Conservation (phyloP, 35 echinoderm and acorn worm genomes). For the Heliocidaris tuberculata region DNA sequence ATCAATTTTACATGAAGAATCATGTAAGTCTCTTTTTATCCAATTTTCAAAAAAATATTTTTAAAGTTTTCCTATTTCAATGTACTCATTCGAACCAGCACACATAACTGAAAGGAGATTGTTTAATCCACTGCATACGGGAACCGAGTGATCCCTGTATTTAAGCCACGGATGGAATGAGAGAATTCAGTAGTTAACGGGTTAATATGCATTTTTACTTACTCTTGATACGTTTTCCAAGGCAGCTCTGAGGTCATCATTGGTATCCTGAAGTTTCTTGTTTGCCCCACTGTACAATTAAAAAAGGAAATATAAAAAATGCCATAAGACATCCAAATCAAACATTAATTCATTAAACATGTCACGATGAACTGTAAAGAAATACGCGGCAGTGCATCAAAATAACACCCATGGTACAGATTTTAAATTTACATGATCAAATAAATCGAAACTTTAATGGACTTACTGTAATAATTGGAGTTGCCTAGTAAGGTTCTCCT, state of each 20-base stretch:
- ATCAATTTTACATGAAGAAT: too few relatives aligned
- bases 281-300: constrained; percentile 81
- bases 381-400: background rate
- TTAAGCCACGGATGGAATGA: too few relatives aligned
- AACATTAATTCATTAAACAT: background rate
- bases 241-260: constrained; percentile 84
- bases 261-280: constrained; percentile 96
- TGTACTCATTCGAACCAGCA: too few relatives aligned
- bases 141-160: too few relatives aligned
- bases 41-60: too few relatives aligned
- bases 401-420: background rate
- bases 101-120: too few relatives aligned
- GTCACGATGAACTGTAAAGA: too few relatives aligned
- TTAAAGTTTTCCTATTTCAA: too few relatives aligned
- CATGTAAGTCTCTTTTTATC: too few relatives aligned
- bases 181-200: too few relatives aligned
- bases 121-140: too few relatives aligned
- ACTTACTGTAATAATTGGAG: constrained; percentile 92
- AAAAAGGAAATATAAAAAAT: background rate
- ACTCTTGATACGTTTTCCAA: constrained; percentile 71
- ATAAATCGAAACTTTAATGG: background rate
- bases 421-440: background rate
- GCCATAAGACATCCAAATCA: background rate
- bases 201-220: background rate
- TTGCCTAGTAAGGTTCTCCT: constrained; percentile 87